Conservation (phyloP, 2,113 vertebrate species). For the Polypterus senegalus region DNA sequence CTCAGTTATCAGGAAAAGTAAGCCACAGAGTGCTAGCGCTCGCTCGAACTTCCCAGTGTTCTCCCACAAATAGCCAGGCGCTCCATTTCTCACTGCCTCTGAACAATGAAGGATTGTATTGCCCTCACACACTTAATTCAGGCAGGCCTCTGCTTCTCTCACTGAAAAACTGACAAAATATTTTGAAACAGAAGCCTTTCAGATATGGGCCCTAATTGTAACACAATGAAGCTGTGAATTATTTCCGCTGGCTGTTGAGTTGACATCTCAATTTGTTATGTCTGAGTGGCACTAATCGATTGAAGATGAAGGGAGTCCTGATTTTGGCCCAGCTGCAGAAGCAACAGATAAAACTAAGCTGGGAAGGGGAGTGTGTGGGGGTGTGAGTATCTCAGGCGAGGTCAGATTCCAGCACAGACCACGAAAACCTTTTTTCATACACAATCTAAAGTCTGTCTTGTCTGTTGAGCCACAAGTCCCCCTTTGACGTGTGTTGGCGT, state of each 20-base stretch:
- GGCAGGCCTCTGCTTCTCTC: constrained; percentile 35
- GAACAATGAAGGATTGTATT: constrained; percentile 51
- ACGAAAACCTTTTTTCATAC: too few relatives aligned
- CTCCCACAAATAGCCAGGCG: too few relatives aligned
- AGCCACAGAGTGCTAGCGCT: too few relatives aligned
- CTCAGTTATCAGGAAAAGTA: too few relatives aligned
- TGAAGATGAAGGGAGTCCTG: constrained; percentile 14
- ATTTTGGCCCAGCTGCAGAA: constrained; percentile 10
- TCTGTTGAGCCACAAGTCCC: background rate
- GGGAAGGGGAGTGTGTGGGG: too few relatives aligned
- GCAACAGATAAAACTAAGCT: too few relatives aligned
- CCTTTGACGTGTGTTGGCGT: background rate
- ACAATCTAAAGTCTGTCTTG: background rate
- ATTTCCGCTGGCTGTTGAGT: constrained; percentile 34
- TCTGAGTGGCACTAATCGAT: constrained; percentile 16
- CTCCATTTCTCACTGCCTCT: constrained; percentile 13
- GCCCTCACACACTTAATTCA: constrained; percentile 40
- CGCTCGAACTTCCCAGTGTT: too few relatives aligned
- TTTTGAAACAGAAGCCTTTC: constrained; percentile 43
- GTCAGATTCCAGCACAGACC: too few relatives aligned
- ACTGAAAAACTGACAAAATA: constrained; percentile 45
- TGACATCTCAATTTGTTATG: constrained; percentile 29
- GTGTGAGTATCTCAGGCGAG: background rate
- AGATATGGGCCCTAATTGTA: constrained; percentile 35
- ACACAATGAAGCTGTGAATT: constrained; percentile 35